Conservation (phyloP, 2,113 vertebrate species). For the Embiotoca jacksoni region DNA sequence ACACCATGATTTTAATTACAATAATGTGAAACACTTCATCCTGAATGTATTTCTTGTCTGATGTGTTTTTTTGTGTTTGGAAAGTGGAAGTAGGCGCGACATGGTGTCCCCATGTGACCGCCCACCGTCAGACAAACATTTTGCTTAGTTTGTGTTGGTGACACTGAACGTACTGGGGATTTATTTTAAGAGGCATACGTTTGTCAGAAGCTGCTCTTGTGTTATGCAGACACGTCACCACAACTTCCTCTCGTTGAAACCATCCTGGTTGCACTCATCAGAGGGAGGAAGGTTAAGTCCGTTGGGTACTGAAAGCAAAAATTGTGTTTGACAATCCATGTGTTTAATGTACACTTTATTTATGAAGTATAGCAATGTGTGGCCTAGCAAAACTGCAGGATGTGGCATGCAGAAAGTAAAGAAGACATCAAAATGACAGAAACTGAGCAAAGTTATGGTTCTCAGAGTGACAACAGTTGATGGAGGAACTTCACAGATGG, state of each 20-base stretch:
- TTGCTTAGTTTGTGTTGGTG: slow-evolving; percentile 44
- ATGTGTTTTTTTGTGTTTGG: slow-evolving; percentile 24
- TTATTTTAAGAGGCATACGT: slow-evolving; percentile 38
- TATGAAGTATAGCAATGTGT: neutral
- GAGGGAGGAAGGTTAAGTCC: slow-evolving; percentile 28
- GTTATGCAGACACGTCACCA: slow-evolving; percentile 47
- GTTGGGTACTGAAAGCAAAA: neutral
- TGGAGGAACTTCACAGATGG: slow-evolving; percentile 49
- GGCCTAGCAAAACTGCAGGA: neutral
- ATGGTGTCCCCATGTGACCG: slow-evolving; percentile 37
- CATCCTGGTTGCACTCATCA: slow-evolving; percentile 2
- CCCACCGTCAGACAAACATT: slow-evolving; percentile 21
- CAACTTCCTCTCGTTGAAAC: slow-evolving; percentile 61
- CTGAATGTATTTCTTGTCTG: neutral
- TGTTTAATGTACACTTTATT: neutral
- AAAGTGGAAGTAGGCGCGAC: slow-evolving; percentile 55
- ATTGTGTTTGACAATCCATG: neutral
- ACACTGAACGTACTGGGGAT: neutral
- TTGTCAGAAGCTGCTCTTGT: neutral
- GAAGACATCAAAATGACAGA: slow-evolving; percentile 8
- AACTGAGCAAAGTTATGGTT: neutral
- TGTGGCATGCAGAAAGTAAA: neutral
- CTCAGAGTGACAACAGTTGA: slow-evolving; percentile 28
- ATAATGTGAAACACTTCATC: neutral
- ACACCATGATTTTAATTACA: neutral